Conservation (phyloP, 2,797 vertebrate genomes). For the Helostoma temminkii region DNA sequence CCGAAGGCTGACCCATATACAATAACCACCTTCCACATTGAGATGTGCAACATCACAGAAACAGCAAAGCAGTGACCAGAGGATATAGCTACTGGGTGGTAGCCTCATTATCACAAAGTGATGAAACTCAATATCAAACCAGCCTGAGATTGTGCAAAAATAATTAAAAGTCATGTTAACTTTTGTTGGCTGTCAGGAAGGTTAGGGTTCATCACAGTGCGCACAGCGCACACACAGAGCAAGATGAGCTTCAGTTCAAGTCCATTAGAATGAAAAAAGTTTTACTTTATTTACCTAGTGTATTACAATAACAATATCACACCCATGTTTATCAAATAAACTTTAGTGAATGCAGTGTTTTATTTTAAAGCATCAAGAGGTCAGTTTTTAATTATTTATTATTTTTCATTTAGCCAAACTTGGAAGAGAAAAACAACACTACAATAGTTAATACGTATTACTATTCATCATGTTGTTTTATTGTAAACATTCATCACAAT, state of each 20-base stretch:
- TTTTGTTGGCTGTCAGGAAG: conserved; percentile 15
- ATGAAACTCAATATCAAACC: conserved; percentile 73
- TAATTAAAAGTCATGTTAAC: conserved; percentile 32
- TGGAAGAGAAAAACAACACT: not conserved
- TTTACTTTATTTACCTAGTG: not conserved
- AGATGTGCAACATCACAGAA: conserved; percentile 54
- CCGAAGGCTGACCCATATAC: conserved; percentile 22
- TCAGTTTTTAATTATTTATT: not conserved
- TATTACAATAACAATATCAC: not conserved
- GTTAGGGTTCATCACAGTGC: conserved; percentile 5
- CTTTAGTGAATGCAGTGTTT: not conserved
- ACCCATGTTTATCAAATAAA: not conserved
- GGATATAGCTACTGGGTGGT: conserved; percentile 54
- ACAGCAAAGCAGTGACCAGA: conserved; percentile 53
- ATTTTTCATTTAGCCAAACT: not conserved
- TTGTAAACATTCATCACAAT: not conserved
- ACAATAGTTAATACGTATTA: too few species aligned
- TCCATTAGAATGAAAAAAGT: not conserved
- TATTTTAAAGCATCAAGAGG: not conserved
- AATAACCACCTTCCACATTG: conserved; percentile 21
- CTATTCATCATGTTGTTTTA: not conserved
- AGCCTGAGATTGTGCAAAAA: conserved; percentile 43
- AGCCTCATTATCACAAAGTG: conserved; percentile 67
- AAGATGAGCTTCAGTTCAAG: not conserved
- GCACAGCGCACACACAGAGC: too few species aligned